Conservation (phyloP, 2,797 vertebrate genomes). For the Myotis pilosus region DNA sequence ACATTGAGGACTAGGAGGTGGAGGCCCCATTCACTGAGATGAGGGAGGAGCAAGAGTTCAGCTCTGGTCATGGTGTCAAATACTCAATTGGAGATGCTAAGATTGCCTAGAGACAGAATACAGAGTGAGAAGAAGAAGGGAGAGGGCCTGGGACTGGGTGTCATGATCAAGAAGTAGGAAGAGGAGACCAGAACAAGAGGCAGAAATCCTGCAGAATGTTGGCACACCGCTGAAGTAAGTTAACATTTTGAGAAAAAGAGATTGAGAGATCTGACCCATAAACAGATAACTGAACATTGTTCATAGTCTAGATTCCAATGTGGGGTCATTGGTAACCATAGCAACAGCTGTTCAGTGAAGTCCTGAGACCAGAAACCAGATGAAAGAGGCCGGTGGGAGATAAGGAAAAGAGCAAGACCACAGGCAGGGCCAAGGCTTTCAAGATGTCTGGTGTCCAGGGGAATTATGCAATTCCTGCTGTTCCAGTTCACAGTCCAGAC, state of each 20-base stretch:
- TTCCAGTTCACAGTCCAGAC: neutral
- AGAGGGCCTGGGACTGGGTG: neutral
- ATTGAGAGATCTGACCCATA: neutral
- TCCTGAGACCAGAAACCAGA: neutral
- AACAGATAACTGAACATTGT: neutral
- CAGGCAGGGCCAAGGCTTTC: neutral
- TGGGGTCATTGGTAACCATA: neutral
- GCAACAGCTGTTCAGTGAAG: neutral
- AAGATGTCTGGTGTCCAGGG: neutral
- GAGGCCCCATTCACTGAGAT: neutral
- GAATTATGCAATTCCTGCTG: rapidly evolving
- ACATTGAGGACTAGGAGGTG: neutral
- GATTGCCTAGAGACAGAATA: neutral
- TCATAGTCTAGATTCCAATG: neutral
- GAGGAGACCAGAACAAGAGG: too few species aligned
- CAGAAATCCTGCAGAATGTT: neutral
- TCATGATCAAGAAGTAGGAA: neutral
- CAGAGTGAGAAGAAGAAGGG: too few species aligned
- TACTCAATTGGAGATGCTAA: neutral
- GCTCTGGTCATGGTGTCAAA: neutral
- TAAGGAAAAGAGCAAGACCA: neutral
- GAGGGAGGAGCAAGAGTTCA: neutral
- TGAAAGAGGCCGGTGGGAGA: too few species aligned
- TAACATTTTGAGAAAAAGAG: neutral
- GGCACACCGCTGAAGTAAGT: neutral